A percentile compares a stretch with the other conserved stretches of the same genome.
Conservation (phyloP, 2,888 invertebrate genomes). For the Chaitophorus viminalis region DNA sequence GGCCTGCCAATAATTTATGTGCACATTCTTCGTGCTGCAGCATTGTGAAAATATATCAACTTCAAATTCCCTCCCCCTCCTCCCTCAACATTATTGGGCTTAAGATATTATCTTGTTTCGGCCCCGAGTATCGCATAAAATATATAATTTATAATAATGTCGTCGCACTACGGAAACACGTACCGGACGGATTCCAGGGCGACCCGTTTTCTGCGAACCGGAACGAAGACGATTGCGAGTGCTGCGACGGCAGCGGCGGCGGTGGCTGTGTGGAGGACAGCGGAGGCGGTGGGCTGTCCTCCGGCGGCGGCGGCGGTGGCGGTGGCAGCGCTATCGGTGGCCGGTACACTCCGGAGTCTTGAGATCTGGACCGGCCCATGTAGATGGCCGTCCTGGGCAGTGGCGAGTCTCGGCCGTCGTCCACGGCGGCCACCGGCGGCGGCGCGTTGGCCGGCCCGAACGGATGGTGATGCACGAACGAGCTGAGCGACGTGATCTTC, state of each 20-base stretch:
- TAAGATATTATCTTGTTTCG: too few relatives aligned
- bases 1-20: too few relatives aligned
- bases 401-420: conserved; percentile 72
- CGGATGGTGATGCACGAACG: conserved; percentile 66
- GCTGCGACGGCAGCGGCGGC: not conserved
- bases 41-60: too few relatives aligned
- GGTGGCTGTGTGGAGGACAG: not conserved
- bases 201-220: conserved; percentile 52
- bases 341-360: conserved; percentile 55
- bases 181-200: conserved; percentile 54
- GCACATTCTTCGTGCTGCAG: too few relatives aligned
- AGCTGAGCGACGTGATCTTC: conserved; percentile 45
- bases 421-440: conserved; percentile 81
- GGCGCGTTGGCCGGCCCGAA: conserved; percentile 75
- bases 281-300: conserved; percentile 25
- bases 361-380: conserved; percentile 56
- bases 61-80: too few relatives aligned
- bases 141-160: too few relatives aligned
- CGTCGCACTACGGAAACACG: not conserved
- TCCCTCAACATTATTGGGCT: too few relatives aligned
- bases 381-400: conserved; percentile 64
- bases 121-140: too few relatives aligned
- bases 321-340: conserved; percentile 70
- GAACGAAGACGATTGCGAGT: conserved; percentile 29
- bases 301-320: conserved; percentile 66